phyloP scores from a whole-genome alignment of 2,797 vertebrate genomes.

The Lagodon rhomboides region DNA sequence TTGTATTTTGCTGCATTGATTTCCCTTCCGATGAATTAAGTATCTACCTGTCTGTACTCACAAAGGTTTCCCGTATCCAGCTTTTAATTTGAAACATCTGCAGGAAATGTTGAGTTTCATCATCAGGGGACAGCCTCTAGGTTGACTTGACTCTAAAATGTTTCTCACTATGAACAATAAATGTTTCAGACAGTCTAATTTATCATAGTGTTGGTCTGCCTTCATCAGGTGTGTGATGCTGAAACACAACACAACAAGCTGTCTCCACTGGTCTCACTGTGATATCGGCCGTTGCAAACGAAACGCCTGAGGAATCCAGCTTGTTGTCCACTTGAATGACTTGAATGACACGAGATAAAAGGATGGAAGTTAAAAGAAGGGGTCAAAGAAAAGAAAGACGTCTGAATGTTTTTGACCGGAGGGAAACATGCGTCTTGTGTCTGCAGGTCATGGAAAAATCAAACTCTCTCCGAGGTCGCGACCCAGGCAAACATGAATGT shows the following conservation, averaged over 20 bases:
- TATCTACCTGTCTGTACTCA: background rate
- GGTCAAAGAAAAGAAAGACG: background rate
- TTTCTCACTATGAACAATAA: background rate
- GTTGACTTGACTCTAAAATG: background rate
- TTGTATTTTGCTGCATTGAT: background rate
- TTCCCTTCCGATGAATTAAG: background rate
- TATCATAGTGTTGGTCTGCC: background rate
- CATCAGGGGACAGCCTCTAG: background rate
- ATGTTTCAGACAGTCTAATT: background rate
- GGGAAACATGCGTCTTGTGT: slow-evolving; percentile 16
- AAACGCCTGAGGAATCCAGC: background rate
- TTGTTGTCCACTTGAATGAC: background rate
- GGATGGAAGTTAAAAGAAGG: background rate
- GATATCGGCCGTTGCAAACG: background rate
- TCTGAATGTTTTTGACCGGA: slow-evolving; percentile 2
- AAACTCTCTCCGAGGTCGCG: slow-evolving; percentile 43
- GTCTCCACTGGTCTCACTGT: background rate
- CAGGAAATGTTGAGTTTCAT: background rate
- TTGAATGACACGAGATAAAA: background rate
- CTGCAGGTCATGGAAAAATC: slow-evolving; percentile 50
- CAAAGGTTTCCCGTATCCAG: background rate
- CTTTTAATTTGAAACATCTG: background rate
- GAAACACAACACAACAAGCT: slow-evolving; percentile 9
- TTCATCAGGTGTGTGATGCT: background rate
- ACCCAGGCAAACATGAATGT: slow-evolving; percentile 55